Percentiles rank a stretch among this genome's conserved stretches.
These are phyloP conservation scores for Arenaria interpres DNA, from an alignment of 2,113 vertebrate genomes.

Conservation along the genomic window DNA sequence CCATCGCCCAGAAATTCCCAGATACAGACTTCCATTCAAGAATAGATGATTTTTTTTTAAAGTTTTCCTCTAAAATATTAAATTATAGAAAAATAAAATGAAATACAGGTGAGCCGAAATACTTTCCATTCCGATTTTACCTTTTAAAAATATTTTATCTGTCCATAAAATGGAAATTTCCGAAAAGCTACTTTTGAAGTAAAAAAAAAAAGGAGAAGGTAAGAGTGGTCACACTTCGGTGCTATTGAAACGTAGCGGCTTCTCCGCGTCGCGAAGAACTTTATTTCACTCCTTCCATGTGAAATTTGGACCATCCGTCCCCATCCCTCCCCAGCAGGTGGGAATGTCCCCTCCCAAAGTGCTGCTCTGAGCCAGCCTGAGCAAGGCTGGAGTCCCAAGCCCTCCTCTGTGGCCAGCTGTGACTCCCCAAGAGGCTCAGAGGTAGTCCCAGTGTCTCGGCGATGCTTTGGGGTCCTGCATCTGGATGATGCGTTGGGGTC, in stretches of 20 bases:
- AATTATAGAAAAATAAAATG: not conserved
- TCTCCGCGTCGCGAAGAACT: rapidly evolving
- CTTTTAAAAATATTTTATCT: not conserved
- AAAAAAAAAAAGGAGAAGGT: not conserved
- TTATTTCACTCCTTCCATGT: not conserved
- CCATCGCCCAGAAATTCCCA: not conserved
- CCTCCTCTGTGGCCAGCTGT: rapidly evolving
- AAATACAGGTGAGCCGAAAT: not conserved
- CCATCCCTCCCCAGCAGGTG: not conserved
- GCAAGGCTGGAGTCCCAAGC: rapidly evolving
- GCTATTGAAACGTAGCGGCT: rapidly evolving
- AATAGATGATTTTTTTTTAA: not conserved
- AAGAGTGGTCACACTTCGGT: rapidly evolving
- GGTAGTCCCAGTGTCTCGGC: rapidly evolving
- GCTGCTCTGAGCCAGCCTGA: rapidly evolving
- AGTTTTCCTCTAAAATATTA: not conserved
- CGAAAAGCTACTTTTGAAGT: not conserved
- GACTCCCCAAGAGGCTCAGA: rapidly evolving
- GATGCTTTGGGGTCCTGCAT: not conserved
- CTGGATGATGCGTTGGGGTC: rapidly evolving
- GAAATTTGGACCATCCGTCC: not conserved
- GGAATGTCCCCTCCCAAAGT: not conserved
- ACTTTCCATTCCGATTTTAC: not conserved
- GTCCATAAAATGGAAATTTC: not conserved
- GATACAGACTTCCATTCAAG: not conserved